Percentiles rank a stretch among this genome's conserved stretches.
Evolutionary conservation across 2,888 invertebrate species (phyloP).

Genomic region (Ennomos erosarius): DNA sequence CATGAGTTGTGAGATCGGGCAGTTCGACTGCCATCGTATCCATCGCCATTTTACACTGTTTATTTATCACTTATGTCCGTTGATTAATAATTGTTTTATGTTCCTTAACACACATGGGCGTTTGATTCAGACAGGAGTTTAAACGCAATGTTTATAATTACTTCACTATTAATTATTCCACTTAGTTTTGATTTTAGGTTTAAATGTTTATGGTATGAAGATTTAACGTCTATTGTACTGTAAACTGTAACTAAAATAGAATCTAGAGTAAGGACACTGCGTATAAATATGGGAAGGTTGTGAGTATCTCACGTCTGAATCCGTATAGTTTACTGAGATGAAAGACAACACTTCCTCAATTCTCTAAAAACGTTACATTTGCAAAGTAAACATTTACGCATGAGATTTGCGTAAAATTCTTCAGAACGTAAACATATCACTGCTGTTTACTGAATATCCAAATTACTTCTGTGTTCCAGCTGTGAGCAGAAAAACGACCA

Average conservation of each 20-base stretch:
- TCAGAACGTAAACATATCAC: constrained; percentile 16
- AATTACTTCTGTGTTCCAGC: constrained; percentile 21
- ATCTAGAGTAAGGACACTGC: background rate
- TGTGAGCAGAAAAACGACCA: constrained; percentile 12
- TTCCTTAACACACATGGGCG: constrained; percentile 31
- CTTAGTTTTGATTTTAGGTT: background rate
- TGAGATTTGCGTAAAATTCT: constrained; percentile 1
- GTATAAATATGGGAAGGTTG: background rate
- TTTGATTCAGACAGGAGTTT: background rate
- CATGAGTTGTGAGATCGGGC: constrained; percentile 73
- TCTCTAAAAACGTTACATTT: constrained; percentile 5
- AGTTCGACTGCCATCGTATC: constrained; percentile 82
- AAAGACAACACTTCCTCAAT: constrained; percentile 19
- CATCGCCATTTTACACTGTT: constrained; percentile 72
- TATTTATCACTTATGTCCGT: constrained; percentile 28
- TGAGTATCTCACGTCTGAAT: background rate
- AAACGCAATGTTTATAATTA: background rate
- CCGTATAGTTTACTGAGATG: background rate
- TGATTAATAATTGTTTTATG: constrained; percentile 4
- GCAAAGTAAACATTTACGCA: constrained; percentile 21
- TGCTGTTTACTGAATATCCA: constrained; percentile 21
- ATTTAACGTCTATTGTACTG: background rate
- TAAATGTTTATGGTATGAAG: background rate
- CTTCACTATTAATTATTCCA: no score
- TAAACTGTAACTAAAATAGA: background rate